Conservation (phyloP, 2,888 invertebrate species). For the Julus scanicus region DNA sequence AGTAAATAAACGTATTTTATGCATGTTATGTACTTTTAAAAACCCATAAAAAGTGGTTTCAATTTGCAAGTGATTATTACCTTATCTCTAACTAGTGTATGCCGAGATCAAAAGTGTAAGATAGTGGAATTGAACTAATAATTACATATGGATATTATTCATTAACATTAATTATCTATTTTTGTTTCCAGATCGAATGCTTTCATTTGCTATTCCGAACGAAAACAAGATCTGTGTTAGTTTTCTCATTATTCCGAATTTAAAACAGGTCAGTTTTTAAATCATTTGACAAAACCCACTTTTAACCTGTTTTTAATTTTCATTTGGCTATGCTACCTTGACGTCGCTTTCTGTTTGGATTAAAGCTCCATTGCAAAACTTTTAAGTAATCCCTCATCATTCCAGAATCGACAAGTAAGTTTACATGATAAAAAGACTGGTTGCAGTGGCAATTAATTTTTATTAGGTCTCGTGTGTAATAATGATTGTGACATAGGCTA, state of each 20-base stretch:
- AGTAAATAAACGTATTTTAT: too few species aligned
- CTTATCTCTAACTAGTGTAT: too few species aligned
- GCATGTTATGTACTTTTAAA: too few species aligned
- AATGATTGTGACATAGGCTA: neutral
- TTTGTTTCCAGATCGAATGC: too few species aligned
- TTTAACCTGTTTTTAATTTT: neutral
- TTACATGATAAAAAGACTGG: neutral
- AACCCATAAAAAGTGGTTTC: too few species aligned
- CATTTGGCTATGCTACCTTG: neutral
- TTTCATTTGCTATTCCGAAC: too few species aligned
- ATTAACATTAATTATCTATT: too few species aligned
- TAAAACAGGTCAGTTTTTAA: neutral
- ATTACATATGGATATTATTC: too few species aligned
- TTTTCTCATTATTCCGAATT: neutral
- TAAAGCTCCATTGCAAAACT: neutral
- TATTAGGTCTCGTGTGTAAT: neutral
- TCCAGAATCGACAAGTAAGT: neutral
- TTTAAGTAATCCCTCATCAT: neutral
- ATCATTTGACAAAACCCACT: neutral
- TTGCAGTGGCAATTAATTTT: neutral
- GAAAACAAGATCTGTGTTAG: neutral
- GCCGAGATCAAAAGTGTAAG: too few species aligned
- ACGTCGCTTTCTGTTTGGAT: neutral
- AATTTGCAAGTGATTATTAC: too few species aligned
- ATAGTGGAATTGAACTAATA: too few species aligned